Percentiles rank a stretch among this genome's conserved stretches.
Conservation (phyloP, 2,888 invertebrate species). For the Andrena marginata region DNA sequence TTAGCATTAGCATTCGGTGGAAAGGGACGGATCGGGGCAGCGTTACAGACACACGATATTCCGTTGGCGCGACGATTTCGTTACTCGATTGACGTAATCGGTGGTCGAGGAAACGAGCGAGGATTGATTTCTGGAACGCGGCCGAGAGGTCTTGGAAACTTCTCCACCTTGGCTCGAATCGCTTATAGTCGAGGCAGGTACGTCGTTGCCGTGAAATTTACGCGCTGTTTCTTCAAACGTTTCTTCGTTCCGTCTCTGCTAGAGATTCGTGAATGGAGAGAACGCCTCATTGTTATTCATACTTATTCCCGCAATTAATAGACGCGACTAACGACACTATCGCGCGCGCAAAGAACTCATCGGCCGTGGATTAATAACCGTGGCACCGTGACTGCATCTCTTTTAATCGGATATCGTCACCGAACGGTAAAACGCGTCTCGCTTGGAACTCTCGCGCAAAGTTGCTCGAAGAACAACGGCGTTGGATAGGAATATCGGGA, state of each 20-base stretch:
- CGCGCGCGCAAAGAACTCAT: not conserved
- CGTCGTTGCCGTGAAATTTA: not conserved
- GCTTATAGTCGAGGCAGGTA: not conserved
- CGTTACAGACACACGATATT: not conserved
- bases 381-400: not conserved
- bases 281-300: constrained; percentile 32
- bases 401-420: not conserved
- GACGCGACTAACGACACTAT: not conserved
- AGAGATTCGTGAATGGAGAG: constrained; percentile 6
- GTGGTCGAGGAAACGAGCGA: not conserved
- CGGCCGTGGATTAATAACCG: constrained; percentile 8
- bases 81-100: constrained; percentile 13
- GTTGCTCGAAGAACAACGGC: not conserved
- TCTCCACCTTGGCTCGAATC: not conserved
- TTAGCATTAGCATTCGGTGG: constrained; percentile 14
- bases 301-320: constrained; percentile 4
- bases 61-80: constrained; percentile 9
- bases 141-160: not conserved
- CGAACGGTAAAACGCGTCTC: not conserved
- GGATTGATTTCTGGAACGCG: constrained; percentile 15
- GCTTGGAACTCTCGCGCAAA: not conserved
- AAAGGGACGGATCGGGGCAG: constrained; percentile 30
- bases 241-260: not conserved
- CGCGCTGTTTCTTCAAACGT: not conserved
- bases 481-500: not conserved